Evolutionary conservation across 1,140 invertebrate genomes (phyloP), one percentile per base, ranked within the genome.

Genomic region (Melipona quadrifasciata): DNA sequence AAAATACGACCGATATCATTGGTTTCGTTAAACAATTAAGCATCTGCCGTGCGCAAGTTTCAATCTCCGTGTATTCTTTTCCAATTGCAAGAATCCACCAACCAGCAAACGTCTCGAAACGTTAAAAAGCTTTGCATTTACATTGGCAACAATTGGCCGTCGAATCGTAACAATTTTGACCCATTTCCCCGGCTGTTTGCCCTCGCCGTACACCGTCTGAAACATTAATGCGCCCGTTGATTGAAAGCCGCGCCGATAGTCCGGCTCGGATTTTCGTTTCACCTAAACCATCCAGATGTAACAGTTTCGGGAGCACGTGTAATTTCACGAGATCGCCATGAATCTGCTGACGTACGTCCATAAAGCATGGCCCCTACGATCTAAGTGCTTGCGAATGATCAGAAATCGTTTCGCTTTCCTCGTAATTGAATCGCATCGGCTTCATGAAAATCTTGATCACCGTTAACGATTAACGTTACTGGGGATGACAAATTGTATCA

Each of bases 181-280:
- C 34, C n/a, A 64, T 64, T 27, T 64, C 2, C 11, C 24, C 17
- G n/a, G 4, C 17, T 77, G 39, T 65, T 51, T 77, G 21, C 75
- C 39, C 10, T 65, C n/a, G 12, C 19, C 27, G 61, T 14, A 51
- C 39, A 77, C n/a, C 57, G 70, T 67, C 58, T 55, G 14, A 39
- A 80, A 55, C 84, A 86, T 87, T 87, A 87, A 87, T 81, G 82
- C 84, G n/a, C 61, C 27, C 72, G 84, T 67, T 87, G 85, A 87
- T 87, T 87, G 86, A 87, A 86, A 73, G n/a, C 84, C 71, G 51
- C 76, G 65, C 31, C 58, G 75, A 51, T 64, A 21, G 65, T 19
- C 51, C 39, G 19, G 17, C 58, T 12, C 8, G 58, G 75, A 77
- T 65, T 77, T 77, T 77, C 75, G 58, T 77, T 77, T 77, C 51